Conservation (phyloP, 2,888 invertebrate genomes). For the Leptopilina myrica region DNA sequence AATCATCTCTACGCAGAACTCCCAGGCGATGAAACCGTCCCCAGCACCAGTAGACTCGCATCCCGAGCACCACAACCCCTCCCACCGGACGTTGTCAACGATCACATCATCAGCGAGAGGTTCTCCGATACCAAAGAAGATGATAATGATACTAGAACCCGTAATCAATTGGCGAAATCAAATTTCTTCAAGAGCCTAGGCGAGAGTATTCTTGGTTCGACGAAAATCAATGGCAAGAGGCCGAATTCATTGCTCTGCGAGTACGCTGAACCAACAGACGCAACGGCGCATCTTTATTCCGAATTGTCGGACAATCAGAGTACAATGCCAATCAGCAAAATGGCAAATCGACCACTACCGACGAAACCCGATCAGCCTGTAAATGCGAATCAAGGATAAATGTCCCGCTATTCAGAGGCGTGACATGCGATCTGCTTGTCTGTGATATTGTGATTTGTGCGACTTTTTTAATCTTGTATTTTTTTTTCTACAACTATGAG, state of each 20-base stretch:
- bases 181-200: conserved; percentile 82
- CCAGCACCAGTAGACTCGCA: conserved; percentile 74
- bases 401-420: not conserved
- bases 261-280: conserved; percentile 80
- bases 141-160: conserved; percentile 23
- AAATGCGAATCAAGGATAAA: conserved; percentile 43
- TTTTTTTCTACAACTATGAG: not conserved
- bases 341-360: conserved; percentile 84
- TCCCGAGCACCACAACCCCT: conserved; percentile 69
- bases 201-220: conserved; percentile 76
- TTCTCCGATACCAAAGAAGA: conserved; percentile 37
- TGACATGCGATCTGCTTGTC: conserved; percentile 47
- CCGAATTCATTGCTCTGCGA: conserved; percentile 76
- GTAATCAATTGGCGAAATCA: conserved; percentile 75
- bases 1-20: conserved; percentile 83
- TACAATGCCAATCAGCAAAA: conserved; percentile 78
- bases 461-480: conserved; percentile 30
- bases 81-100: conserved; percentile 70
- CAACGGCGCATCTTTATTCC: conserved; percentile 78
- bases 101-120: conserved; percentile 59
- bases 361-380: conserved; percentile 79
- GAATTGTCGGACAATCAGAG: conserved; percentile 78
- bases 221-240: conserved; percentile 62
- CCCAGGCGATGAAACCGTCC: conserved; percentile 77
- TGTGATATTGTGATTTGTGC: conserved; percentile 55